Conservation (phyloP, 1,140 invertebrate species). For the Nixonia krombeini region DNA sequence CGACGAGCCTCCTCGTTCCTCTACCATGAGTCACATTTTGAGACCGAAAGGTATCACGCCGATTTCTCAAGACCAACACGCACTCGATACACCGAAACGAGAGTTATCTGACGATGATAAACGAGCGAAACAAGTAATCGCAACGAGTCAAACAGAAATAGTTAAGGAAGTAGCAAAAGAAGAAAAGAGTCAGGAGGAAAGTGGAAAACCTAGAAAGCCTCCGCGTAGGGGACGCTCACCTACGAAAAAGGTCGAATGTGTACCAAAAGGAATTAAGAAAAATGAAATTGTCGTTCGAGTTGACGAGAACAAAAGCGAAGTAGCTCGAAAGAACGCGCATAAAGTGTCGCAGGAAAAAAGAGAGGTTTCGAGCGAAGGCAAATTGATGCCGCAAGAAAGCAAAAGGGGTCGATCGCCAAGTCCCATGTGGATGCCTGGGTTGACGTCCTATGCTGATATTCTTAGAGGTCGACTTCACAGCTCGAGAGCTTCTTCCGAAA, state of each 20-base stretch:
- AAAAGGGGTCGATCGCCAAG: conserved; percentile 75
- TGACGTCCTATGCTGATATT: conserved; percentile 84
- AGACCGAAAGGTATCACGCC: conserved; percentile 27
- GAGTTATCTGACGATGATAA: conserved; percentile 6
- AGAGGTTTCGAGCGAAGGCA: conserved; percentile 7
- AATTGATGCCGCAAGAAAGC: conserved; percentile 17
- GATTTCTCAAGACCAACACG: conserved; percentile 15
- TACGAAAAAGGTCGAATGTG: conserved; percentile 34
- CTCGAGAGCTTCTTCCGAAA: conserved; percentile 43
- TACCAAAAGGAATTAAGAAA: conserved; percentile 22
- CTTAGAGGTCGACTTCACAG: conserved; percentile 73
- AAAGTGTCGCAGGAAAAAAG: conserved; percentile 17
- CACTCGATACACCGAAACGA: background rate
- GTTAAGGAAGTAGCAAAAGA: conserved; percentile 12
- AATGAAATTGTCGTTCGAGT: conserved; percentile 13
- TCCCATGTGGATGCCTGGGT: conserved; percentile 81
- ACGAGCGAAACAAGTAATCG: background rate
- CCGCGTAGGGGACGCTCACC: conserved; percentile 57
- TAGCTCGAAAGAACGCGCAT: background rate
- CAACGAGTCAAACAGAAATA: too few species aligned
- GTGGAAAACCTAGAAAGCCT: conserved; percentile 10
- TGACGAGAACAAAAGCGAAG: conserved; percentile 8
- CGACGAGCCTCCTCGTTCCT: conserved; percentile 52
- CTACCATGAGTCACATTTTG: conserved; percentile 47
- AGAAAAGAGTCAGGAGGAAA: conserved; percentile 14